Evolutionary conservation across 2,113 vertebrate species (phyloP).

Genomic region (Penelope pileata): DNA sequence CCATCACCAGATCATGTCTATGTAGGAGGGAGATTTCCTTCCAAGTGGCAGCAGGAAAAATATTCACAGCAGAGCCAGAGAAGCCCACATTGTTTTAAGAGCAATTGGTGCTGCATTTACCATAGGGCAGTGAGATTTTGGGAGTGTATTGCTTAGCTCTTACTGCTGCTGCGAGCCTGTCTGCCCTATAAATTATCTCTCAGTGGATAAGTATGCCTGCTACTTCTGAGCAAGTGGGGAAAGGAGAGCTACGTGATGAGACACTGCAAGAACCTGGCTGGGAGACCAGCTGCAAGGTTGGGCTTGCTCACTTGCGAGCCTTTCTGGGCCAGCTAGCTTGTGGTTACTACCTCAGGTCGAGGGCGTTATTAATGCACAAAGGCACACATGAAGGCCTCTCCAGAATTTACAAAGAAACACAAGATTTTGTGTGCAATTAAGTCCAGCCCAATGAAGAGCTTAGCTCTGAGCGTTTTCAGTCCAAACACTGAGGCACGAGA

Average conservation of each 20-base stretch:
- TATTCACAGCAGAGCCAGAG: background rate
- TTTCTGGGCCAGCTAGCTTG: background rate
- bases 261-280: background rate
- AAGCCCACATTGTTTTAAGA: background rate
- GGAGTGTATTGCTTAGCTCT: background rate
- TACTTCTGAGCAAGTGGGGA: background rate
- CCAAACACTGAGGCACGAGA: background rate
- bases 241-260: background rate
- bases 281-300: background rate
- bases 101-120: background rate
- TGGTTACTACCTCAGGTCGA: accelerated
- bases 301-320: background rate
- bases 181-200: background rate
- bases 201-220: background rate
- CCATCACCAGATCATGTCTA: background rate
- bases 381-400: background rate
- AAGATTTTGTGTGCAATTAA: background rate
- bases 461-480: background rate
- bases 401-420: background rate
- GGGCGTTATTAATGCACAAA: background rate
- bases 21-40: background rate
- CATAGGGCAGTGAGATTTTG: background rate
- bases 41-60: background rate
- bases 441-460: background rate
- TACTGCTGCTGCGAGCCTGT: background rate